Percentiles rank a stretch among this genome's conserved stretches.
Conservation (phyloP, 2,113 vertebrate species). For the Ptilonorhynchus violaceus region DNA sequence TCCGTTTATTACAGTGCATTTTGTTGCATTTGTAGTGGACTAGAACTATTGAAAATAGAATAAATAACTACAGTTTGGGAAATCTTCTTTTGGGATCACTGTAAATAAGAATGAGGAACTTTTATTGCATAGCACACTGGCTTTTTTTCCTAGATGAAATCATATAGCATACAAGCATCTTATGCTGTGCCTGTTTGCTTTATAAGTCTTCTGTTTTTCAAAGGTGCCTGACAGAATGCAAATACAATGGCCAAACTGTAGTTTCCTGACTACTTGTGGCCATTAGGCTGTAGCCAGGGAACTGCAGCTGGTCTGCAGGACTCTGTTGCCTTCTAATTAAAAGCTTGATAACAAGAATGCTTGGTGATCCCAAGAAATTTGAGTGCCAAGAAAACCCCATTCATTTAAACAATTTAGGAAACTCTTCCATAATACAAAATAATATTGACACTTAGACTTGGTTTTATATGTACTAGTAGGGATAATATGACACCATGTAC, state of each 20-base stretch:
- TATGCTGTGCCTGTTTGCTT: neutral
- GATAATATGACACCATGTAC: neutral
- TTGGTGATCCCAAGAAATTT: neutral
- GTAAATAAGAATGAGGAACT: neutral
- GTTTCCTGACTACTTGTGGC: neutral
- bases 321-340: neutral
- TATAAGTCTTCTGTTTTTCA: neutral
- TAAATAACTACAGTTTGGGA: neutral
- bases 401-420: neutral
- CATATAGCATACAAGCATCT: neutral
- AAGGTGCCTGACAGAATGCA: slow-evolving; percentile 22
- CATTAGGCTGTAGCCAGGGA: neutral
- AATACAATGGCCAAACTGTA: neutral
- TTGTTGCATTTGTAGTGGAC: neutral
- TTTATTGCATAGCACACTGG: slow-evolving; percentile 33
- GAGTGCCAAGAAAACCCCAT: neutral
- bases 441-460: slow-evolving; percentile 12
- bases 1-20: neutral
- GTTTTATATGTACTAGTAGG: neutral
- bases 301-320: neutral
- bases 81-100: neutral
- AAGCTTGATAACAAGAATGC: neutral
- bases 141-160: slow-evolving; percentile 7
- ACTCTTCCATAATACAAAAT: slow-evolving; percentile 12
- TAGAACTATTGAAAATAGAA: slow-evolving; percentile 12